phyloP scores from a whole-genome alignment of 2,797 vertebrate species.

The Rhinatrema bivittatum region DNA sequence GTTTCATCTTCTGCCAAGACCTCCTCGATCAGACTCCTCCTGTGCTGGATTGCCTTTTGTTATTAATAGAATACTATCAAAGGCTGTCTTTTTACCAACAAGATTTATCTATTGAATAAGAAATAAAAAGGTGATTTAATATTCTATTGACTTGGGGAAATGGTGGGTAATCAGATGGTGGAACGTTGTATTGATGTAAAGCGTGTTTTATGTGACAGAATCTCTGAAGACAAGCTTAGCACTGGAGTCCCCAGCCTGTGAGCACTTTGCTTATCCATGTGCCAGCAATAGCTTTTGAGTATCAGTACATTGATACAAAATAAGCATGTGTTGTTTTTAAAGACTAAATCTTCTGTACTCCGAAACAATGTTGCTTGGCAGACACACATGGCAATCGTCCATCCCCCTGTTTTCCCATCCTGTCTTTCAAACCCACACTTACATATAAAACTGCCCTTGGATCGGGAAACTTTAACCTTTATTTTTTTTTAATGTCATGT shows the following conservation, averaged over 20 bases:
- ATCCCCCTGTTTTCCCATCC: neutral
- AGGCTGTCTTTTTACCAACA: slow-evolving; percentile 1
- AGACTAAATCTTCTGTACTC: neutral
- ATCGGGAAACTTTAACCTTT: neutral
- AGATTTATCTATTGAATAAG: slow-evolving; percentile 6
- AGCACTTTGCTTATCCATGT: too few relatives aligned
- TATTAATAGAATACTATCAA: neutral
- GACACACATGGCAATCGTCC: neutral
- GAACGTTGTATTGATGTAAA: too few relatives aligned
- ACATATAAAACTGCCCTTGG: accelerated
- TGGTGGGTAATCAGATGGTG: too few relatives aligned
- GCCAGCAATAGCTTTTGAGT: too few relatives aligned
- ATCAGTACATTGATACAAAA: too few relatives aligned
- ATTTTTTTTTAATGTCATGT: too few relatives aligned
- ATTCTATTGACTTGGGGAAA: too few relatives aligned
- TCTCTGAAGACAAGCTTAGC: too few relatives aligned
- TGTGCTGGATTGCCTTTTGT: slow-evolving; percentile 1
- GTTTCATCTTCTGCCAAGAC: slow-evolving; percentile 30
- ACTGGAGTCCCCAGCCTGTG: too few relatives aligned
- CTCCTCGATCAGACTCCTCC: slow-evolving; percentile 9
- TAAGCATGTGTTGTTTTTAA: too few relatives aligned
- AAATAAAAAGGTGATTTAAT: too few relatives aligned
- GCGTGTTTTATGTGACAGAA: too few relatives aligned
- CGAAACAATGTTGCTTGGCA: neutral
- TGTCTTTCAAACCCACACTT: neutral